Conservation (phyloP, 2,888 invertebrate species). For the Trissolcus brochymenae region DNA sequence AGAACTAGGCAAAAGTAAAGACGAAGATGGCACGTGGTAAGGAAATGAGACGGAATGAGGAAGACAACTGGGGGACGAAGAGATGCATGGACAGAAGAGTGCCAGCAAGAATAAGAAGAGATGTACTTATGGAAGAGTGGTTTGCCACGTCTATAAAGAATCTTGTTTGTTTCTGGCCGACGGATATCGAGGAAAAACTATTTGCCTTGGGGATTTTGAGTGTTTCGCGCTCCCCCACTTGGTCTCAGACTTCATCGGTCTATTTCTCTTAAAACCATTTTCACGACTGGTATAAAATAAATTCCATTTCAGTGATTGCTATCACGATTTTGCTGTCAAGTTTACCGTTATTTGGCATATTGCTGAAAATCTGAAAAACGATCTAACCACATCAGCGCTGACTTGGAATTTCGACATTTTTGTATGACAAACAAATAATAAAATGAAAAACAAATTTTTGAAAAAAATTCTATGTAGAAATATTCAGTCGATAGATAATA, state of each 20-base stretch:
- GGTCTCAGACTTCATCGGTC: constrained; percentile 9
- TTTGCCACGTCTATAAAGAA: constrained; percentile 73
- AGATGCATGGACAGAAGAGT: constrained; percentile 18
- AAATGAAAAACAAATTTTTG: too few species aligned
- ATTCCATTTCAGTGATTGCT: constrained; percentile 61
- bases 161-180: constrained; percentile 73
- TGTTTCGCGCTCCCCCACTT: constrained; percentile 62
- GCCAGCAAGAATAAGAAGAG: constrained; percentile 44
- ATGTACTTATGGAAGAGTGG: constrained; percentile 72
- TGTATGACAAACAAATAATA: too few species aligned
- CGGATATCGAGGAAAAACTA: constrained; percentile 72
- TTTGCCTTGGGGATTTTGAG: constrained; percentile 70
- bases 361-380: too few species aligned
- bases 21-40: constrained; percentile 51
- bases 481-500: too few species aligned
- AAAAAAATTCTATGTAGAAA: too few species aligned
- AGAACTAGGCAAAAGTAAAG: constrained; percentile 54
- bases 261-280: constrained; percentile 26
- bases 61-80: constrained; percentile 31
- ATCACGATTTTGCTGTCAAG: neutral
- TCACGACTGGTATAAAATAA: constrained; percentile 63
- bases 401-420: too few species aligned
- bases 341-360: constrained; percentile 32
- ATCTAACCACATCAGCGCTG: too few species aligned
- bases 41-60: constrained; percentile 54